Evolutionary conservation across 2,888 invertebrate genomes (phyloP), one percentile per base, ranked within the genome.

Genomic region (Nysson spinosus): DNA sequence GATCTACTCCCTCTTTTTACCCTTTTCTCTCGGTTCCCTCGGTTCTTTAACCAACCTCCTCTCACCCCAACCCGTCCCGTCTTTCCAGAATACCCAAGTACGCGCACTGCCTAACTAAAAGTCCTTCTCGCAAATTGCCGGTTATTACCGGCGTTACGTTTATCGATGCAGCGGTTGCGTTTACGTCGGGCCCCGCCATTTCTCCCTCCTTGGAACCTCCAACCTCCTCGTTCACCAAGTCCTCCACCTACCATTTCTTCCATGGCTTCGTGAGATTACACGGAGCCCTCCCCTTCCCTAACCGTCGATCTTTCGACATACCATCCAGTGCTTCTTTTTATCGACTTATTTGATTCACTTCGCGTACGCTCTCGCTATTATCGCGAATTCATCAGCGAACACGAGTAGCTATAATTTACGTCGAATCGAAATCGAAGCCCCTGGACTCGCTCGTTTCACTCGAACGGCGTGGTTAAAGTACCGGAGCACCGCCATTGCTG

Each of bases 81-180:
- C 65, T 46, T 42, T 40, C 35, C 65, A n/a, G 55, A 67, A 68
- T 61, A 14, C 19, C 58, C 51, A 42, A 64, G 68, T 77, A 72
- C 74, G 72, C 78, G 77, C 74, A 75, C 81, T 75, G 79, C 77
- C 77, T 82, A 81, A 85, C 83, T 83, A 83, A 84, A 84, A 83
- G 82, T 82, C 81, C 83, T 75, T 78, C 78, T 81, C 78, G 81
- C 80, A 86, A 87, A 87, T 85, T 85, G 82, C 83, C 77, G 81
- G 84, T 84, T 86, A 87, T 87, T 85, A 85, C 82, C 60, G 66
- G 70, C 77, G 78, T 80, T 80, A 79, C 82, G 81, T 84, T 83
- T 80, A 84, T 83, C 82, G 80, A 81, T 79, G 80, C 79, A 68
- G 73, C 72, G 76, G 75, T 79, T 75, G 78, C 76, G 68, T 77